Conservation (phyloP, 92 coral and sea anemone genomes). For the Metridium senile region DNA sequence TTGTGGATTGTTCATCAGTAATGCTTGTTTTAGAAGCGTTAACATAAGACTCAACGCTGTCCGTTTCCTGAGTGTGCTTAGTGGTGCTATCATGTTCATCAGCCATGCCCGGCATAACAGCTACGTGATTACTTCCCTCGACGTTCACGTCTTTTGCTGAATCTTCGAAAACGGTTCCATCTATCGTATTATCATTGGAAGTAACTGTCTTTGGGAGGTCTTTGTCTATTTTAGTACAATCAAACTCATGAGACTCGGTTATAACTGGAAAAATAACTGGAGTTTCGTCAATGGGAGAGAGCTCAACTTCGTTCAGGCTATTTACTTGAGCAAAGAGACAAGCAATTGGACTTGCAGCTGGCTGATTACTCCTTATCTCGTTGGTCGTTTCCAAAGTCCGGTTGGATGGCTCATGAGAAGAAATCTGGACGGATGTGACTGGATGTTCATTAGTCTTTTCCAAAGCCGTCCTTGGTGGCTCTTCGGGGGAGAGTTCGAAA, state of each 20-base stretch:
- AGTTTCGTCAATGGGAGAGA: conserved; percentile 2
- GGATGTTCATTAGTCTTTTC: too few relatives aligned
- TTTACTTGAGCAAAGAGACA: background rate
- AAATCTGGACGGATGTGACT: too few relatives aligned
- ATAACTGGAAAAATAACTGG: background rate
- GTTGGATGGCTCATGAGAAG: too few relatives aligned
- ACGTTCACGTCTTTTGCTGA: background rate
- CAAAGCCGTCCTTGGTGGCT: background rate
- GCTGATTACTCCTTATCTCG: too few relatives aligned
- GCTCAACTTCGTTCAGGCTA: background rate
- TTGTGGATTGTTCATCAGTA: background rate
- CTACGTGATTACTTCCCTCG: background rate
- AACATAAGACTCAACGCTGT: background rate
- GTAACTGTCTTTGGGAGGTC: background rate
- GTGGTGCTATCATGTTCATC: too few relatives aligned
- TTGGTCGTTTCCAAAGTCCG: too few relatives aligned
- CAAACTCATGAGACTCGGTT: background rate
- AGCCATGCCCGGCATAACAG: too few relatives aligned
- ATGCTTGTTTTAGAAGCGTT: background rate
- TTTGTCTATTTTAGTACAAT: background rate
- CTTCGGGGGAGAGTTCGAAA: background rate
- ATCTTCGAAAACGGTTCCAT: background rate
- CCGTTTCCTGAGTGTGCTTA: background rate
- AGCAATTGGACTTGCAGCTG: background rate
- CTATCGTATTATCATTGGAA: too few relatives aligned